Conservation (phyloP, 1,140 invertebrate genomes). For the Bombus confusus region DNA sequence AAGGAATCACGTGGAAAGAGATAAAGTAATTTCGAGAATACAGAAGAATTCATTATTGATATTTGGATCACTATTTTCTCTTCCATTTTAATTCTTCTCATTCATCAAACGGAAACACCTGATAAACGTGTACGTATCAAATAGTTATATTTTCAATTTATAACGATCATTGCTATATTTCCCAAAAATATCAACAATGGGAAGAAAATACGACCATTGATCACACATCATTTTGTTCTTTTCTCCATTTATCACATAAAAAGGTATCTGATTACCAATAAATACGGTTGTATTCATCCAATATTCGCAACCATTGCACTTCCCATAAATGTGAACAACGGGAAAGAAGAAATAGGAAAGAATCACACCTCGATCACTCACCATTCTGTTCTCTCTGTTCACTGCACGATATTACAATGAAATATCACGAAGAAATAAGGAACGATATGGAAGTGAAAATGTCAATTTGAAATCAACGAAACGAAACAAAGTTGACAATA, state of each 20-base stretch:
- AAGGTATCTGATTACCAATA: too few relatives aligned
- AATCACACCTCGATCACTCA: not conserved
- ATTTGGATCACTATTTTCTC: too few relatives aligned
- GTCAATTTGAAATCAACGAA: too few relatives aligned
- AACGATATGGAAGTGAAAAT: too few relatives aligned
- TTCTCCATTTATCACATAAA: not conserved
- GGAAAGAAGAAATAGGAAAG: not conserved
- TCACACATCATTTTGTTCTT: not conserved
- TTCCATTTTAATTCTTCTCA: too few relatives aligned
- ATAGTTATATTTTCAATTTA: not conserved
- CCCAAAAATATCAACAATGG: not conserved
- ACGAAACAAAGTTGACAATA: not conserved
- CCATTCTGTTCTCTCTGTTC: not conserved
- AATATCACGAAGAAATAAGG: not conserved
- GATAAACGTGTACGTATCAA: too few relatives aligned
- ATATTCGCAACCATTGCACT: too few relatives aligned
- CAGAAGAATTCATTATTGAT: too few relatives aligned
- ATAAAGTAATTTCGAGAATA: not conserved
- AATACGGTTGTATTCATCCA: too few relatives aligned
- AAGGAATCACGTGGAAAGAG: not conserved
- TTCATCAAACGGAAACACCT: too few relatives aligned
- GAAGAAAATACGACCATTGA: too few relatives aligned
- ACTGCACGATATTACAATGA: not conserved
- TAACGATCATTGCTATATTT: not conserved
- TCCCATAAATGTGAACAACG: not conserved